Evolutionary conservation across 1,140 invertebrate genomes (phyloP), one percentile per base, ranked within the genome.

Genomic region (Chrysomallon squamiferum): DNA sequence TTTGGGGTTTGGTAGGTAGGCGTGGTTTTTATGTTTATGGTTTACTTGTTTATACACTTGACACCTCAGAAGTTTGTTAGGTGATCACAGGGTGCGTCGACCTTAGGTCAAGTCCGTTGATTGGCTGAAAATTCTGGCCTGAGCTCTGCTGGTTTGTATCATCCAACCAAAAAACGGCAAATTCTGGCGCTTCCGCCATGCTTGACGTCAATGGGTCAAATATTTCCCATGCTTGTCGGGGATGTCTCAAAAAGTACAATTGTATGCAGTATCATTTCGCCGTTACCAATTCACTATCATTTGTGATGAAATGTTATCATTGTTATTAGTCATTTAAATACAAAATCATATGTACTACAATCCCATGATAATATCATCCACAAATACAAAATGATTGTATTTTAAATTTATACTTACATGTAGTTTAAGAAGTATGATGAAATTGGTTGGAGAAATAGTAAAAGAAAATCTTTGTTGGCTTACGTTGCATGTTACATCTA

Each of bases 121-220:
- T 67, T 67, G 65, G 65, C 43, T 58, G 38, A 67, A 45, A 56
- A 45, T 25, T n/a, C 47, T 67, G 58, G 57, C 49, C 57, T 59
- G 65, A 67, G 59, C 47, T 35, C 45, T 18, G 59, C 45, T 43
- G 45, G 50, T 43, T 22, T 2, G 43, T 62, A 41, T 58, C 7
- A 50, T 56, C 59, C 65, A 67, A 62, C 62, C 59, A 35, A n/a
- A 67, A 30, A 41, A 15, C 50, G 27, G 2, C 18, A 33, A 41
- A 25, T 25, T 11, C 62, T 33, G 30, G 25, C n/a, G 30, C 33
- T 20, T 25, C 20, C 11, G 15, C 20, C 30, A 54, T 35, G 27
- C 29, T 43, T 0, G 45, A 60, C 47, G 32, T 59, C 27, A 57
- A 41, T 27, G 43, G 64, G 38, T 65, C 45, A 59, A 56, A 65